Conservation (phyloP, 2,113 vertebrate species). For the Bambusicola thoracicus region DNA sequence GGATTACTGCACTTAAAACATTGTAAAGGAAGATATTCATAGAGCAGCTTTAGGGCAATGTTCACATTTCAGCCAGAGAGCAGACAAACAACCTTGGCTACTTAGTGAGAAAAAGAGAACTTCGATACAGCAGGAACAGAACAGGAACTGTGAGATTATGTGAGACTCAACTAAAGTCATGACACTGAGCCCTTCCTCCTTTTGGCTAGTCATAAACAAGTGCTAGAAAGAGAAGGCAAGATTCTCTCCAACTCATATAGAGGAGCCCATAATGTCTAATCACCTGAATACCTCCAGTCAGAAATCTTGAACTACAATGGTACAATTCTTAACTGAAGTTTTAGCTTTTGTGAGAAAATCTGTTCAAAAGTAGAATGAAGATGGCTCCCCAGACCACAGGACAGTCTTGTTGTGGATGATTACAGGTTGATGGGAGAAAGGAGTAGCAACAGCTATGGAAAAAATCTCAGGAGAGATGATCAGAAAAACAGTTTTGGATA, state of each 20-base stretch:
- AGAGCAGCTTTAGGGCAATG: not conserved
- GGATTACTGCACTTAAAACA: not conserved
- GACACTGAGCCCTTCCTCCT: not conserved
- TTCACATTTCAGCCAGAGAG: not conserved
- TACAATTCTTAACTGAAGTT: not conserved
- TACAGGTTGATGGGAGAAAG: not conserved
- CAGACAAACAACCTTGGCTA: not conserved
- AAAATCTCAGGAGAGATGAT: not conserved
- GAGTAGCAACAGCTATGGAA: not conserved
- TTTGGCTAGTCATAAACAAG: not conserved
- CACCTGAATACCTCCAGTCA: not conserved
- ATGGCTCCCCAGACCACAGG: not conserved
- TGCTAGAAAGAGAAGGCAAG: not conserved
- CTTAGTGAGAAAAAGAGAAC: not conserved
- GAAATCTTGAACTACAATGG: not conserved
- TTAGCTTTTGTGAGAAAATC: not conserved
- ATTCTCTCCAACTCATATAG: not conserved
- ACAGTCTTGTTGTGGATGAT: not conserved
- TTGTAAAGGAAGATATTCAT: not conserved
- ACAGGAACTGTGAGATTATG: accelerated
- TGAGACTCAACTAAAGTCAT: not conserved
- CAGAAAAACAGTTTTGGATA: not conserved
- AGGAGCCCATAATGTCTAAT: not conserved
- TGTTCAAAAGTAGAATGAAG: not conserved
- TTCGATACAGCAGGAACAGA: not conserved